Evolutionary conservation across 2,888 invertebrate genomes (phyloP).

Genomic region (Alitta virens): DNA sequence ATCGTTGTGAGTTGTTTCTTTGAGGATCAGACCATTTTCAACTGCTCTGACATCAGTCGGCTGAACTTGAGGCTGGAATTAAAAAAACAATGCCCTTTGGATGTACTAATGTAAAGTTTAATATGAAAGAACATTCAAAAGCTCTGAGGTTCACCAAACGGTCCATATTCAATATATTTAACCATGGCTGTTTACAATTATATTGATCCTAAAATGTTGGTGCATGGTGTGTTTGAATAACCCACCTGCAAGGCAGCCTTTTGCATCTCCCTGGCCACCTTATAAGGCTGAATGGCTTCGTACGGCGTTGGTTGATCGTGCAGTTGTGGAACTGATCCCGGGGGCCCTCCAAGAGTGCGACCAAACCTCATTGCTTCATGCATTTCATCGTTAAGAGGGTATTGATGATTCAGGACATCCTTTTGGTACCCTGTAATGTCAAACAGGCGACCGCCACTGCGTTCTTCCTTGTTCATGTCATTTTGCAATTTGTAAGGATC

Average conservation of each 20-base stretch:
- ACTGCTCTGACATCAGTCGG: constrained; percentile 39
- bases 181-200: too few species aligned
- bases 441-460: constrained; percentile 38
- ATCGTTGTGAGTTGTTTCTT: constrained; percentile 41
- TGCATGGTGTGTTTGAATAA: too few species aligned
- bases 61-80: constrained; percentile 37
- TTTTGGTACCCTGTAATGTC: constrained; percentile 42
- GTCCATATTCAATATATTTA: too few species aligned
- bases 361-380: constrained; percentile 37
- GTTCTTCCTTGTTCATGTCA: constrained; percentile 40
- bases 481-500: constrained; percentile 43
- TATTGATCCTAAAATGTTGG: too few species aligned
- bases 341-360: constrained; percentile 32
- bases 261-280: constrained; percentile 30
- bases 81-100: too few species aligned
- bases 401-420: constrained; percentile 41
- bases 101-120: too few species aligned
- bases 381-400: constrained; percentile 38
- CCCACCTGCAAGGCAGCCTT: constrained; percentile 38
- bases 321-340: constrained; percentile 28
- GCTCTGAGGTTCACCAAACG: too few species aligned
- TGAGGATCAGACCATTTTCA: constrained; percentile 38
- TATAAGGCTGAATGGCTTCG: constrained; percentile 26
- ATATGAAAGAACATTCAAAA: too few species aligned
- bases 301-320: constrained; percentile 24